These are phyloP conservation scores for Narcine bancroftii DNA, from an alignment of 2,113 vertebrate genomes.

Conservation along the genomic window DNA sequence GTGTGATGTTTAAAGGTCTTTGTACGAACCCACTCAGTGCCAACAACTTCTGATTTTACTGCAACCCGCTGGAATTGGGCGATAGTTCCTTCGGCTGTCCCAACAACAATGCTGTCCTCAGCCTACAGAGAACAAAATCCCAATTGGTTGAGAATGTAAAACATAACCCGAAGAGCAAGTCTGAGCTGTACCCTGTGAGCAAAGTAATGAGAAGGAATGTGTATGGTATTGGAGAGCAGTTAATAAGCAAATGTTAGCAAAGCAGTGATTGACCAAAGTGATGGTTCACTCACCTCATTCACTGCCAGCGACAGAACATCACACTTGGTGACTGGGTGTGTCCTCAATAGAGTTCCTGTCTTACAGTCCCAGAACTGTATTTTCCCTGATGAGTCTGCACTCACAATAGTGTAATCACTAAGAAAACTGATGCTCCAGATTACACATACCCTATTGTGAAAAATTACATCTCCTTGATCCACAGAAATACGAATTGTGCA, in stretches of 20 bases:
- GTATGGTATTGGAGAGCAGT: neutral
- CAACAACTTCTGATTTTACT: constrained; percentile 49
- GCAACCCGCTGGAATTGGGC: constrained; percentile 81
- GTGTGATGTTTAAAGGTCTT: constrained; percentile 83
- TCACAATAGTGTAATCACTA: constrained; percentile 67
- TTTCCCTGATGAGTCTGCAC: constrained; percentile 77
- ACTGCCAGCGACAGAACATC: constrained; percentile 67
- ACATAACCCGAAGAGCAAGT: neutral
- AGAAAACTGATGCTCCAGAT: constrained; percentile 80
- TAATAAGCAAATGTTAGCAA: neutral
- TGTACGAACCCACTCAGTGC: constrained; percentile 76
- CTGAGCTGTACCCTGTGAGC: too few relatives aligned
- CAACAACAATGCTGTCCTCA: constrained; percentile 79
- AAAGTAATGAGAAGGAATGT: too few relatives aligned
- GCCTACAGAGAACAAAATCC: constrained; percentile 52
- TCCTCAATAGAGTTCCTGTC: constrained; percentile 67
- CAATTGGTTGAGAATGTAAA: neutral
- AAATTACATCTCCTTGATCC: constrained; percentile 54
- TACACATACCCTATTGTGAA: constrained; percentile 59
- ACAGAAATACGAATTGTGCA: constrained; percentile 65
- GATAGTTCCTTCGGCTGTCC: constrained; percentile 76
- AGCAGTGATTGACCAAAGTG: neutral
- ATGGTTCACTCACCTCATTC: constrained; percentile 57
- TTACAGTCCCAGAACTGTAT: constrained; percentile 84
- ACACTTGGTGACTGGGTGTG: constrained; percentile 66